These are phyloP conservation scores for Phalangium opilio DNA, from an alignment of 2,888 invertebrate genomes.

Conservation along the genomic window DNA sequence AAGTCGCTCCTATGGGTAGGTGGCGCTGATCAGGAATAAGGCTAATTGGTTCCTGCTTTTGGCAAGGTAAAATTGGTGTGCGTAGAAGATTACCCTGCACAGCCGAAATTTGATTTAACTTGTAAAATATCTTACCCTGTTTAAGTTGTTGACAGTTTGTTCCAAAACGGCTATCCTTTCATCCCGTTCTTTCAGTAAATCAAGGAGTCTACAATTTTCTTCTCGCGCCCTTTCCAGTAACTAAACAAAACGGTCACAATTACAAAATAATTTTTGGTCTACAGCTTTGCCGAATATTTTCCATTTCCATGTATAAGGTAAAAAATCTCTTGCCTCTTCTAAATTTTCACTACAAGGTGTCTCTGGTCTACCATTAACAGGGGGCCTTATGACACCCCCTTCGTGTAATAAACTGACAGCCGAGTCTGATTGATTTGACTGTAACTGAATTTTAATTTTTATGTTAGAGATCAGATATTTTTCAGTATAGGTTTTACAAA, in stretches of 20 bases:
- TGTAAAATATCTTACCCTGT: neutral
- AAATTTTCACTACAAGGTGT: slow-evolving; percentile 33
- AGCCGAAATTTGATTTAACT: no score
- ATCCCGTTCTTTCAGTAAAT: neutral
- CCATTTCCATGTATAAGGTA: no score
- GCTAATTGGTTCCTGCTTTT: no score
- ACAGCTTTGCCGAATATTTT: no score
- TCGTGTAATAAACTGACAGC: slow-evolving; percentile 15
- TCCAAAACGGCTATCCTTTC: neutral
- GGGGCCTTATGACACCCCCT: neutral
- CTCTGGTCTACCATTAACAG: slow-evolving; percentile 25
- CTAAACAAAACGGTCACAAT: neutral
- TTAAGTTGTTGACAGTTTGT: neutral
- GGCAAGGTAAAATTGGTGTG: no score
- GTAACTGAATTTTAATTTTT: slow-evolving; percentile 18
- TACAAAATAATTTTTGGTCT: no score
- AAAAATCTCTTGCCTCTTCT: slow-evolving; percentile 33
- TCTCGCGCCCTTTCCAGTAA: neutral
- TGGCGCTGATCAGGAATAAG: no score
- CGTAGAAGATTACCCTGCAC: no score
- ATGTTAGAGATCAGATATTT: no score
- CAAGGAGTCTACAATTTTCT: neutral
- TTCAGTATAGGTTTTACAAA: no score
- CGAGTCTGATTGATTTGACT: slow-evolving; percentile 33
- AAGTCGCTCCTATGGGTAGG: no score